Evolutionary conservation across 2,888 invertebrate species (phyloP).

Genomic region (Phorcus lineatus): DNA sequence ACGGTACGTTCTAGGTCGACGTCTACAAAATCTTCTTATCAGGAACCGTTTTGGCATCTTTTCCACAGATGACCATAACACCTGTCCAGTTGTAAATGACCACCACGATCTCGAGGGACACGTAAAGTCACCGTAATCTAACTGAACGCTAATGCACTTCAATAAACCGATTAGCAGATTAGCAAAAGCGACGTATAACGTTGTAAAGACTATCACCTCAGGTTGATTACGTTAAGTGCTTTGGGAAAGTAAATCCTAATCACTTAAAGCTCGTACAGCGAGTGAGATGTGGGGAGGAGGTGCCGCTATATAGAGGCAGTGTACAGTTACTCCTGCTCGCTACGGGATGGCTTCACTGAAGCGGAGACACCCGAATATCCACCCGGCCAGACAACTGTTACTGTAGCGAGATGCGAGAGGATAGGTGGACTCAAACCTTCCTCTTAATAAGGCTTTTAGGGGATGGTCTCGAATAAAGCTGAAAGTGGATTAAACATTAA

Average conservation of each 20-base stretch:
- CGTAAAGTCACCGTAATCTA: too few species aligned
- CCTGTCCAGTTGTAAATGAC: not conserved
- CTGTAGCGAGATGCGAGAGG: too few species aligned
- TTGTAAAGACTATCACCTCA: too few species aligned
- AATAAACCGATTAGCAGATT: not conserved
- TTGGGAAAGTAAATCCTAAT: too few species aligned
- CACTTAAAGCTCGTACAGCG: not conserved
- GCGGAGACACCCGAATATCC: too few species aligned
- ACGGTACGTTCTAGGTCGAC: not conserved
- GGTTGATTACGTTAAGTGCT: too few species aligned
- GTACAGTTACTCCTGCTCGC: not conserved
- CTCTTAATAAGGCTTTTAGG: too few species aligned
- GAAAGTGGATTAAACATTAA: too few species aligned
- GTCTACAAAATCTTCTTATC: conserved; percentile 5
- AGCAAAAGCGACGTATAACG: not conserved
- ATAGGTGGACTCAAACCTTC: too few species aligned
- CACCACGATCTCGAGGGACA: too few species aligned
- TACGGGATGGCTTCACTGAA: not conserved
- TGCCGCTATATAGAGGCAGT: conserved; percentile 3
- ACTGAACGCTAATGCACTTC: not conserved
- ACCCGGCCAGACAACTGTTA: too few species aligned
- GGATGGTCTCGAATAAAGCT: too few species aligned
- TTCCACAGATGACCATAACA: not conserved
- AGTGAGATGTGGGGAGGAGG: not conserved
- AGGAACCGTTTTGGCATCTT: conserved; percentile 13